These are phyloP conservation scores for Gobionotothen gibberifrons DNA, from an alignment of 2,797 vertebrate genomes.

Conservation along the genomic window DNA sequence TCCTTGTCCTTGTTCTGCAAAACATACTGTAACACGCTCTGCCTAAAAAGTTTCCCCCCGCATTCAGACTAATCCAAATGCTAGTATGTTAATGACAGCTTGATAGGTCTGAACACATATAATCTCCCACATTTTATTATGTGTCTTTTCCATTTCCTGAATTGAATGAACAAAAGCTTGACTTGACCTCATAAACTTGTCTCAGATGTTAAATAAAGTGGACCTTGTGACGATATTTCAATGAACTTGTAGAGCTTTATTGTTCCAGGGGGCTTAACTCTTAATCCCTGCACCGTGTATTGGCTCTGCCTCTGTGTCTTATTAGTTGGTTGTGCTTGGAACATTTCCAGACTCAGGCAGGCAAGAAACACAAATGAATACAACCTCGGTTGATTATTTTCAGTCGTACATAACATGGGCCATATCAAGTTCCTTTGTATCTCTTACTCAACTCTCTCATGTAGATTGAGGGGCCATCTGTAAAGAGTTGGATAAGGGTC, in stretches of 20 bases:
- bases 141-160: background rate
- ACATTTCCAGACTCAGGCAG: background rate
- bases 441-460: background rate
- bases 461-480: background rate
- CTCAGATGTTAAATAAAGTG: background rate
- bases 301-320: background rate
- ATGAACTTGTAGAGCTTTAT: conserved; percentile 1
- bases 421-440: background rate
- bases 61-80: conserved; percentile 37
- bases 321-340: background rate
- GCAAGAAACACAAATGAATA: background rate
- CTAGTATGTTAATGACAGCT: conserved; percentile 21
- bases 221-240: background rate
- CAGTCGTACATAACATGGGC: background rate
- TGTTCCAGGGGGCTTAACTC: background rate
- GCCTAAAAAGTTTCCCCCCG: conserved; percentile 32
- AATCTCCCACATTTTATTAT: conserved; percentile 25
- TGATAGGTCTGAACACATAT: conserved; percentile 27
- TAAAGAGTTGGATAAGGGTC: background rate
- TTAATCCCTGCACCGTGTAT: conserved; percentile 5
- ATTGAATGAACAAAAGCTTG: conserved; percentile 2
- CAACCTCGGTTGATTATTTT: background rate
- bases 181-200: background rate
- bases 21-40: conserved; percentile 59
- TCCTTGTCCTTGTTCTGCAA: conserved; percentile 49